Evolutionary conservation across 2,888 invertebrate genomes (phyloP).

Genomic region (Sabellastarte sp.): DNA sequence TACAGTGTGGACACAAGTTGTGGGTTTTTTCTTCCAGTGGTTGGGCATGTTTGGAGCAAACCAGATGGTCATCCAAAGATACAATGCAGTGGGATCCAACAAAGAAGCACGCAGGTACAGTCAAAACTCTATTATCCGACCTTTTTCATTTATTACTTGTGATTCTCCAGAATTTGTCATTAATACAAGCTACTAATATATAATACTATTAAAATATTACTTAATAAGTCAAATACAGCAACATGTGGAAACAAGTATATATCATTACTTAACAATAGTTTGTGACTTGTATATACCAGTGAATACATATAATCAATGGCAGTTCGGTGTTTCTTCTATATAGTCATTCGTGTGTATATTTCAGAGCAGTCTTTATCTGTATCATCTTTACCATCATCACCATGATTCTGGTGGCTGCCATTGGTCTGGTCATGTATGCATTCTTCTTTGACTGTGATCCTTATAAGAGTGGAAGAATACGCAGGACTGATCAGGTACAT

Average conservation of each 20-base stretch:
- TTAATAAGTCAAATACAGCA: too few relatives aligned
- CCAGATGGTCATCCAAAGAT: background rate
- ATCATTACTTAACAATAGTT: too few relatives aligned
- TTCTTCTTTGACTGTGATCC: background rate
- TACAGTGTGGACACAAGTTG: background rate
- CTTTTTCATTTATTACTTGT: too few relatives aligned
- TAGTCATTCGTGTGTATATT: too few relatives aligned
- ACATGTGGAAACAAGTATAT: too few relatives aligned
- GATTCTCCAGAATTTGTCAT: too few relatives aligned
- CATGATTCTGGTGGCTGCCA: background rate
- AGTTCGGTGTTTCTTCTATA: too few relatives aligned
- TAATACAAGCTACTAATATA: too few relatives aligned
- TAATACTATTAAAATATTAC: too few relatives aligned
- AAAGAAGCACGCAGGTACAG: background rate
- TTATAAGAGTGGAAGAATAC: background rate
- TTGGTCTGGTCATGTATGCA: background rate
- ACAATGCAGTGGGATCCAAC: background rate
- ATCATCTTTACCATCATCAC: background rate
- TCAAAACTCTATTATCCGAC: too few relatives aligned
- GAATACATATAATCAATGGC: too few relatives aligned
- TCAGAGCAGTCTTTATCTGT: background rate
- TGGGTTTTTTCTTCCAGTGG: background rate
- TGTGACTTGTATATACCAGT: too few relatives aligned
- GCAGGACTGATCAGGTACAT: background rate
- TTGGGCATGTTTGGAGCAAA: background rate